Conservation (phyloP, 1,140 invertebrate genomes). For the Cotesia chilonis region DNA sequence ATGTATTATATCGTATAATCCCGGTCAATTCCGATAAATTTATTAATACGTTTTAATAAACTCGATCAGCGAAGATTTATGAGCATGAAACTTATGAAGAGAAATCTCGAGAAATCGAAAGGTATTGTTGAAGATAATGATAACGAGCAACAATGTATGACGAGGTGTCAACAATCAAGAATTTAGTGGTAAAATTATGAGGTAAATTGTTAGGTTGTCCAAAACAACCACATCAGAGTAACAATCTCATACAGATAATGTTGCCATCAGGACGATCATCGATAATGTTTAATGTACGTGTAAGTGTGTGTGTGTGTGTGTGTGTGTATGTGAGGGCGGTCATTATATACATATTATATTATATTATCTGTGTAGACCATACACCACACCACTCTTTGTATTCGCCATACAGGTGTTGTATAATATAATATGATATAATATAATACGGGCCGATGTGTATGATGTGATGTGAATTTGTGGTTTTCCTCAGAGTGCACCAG, state of each 20-base stretch:
- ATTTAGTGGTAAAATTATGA: slow-evolving; percentile 26
- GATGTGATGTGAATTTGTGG: slow-evolving; percentile 37
- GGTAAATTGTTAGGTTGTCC: slow-evolving; percentile 6
- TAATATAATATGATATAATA: slow-evolving; percentile 19
- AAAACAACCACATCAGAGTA: slow-evolving; percentile 20
- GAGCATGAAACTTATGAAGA: neutral
- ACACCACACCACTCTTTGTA: slow-evolving; percentile 15
- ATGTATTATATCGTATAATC: no score
- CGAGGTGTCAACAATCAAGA: slow-evolving; percentile 29
- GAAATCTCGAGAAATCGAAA: neutral
- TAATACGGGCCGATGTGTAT: neutral
- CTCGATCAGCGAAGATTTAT: no score
- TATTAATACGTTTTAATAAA: no score
- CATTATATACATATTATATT: slow-evolving; percentile 4
- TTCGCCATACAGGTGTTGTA: neutral
- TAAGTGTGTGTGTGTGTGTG: neutral
- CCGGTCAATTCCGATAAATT: no score
- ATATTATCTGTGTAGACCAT: neutral
- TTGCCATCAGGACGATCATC: neutral
- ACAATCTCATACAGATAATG: neutral
- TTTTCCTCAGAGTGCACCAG: slow-evolving; percentile 13
- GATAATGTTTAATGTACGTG: neutral
- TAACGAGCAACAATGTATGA: slow-evolving; percentile 5
- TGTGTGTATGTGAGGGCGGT: neutral
- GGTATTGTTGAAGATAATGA: neutral